Evolutionary conservation across 2,113 vertebrate species (phyloP), one percentile per base, ranked within the genome.

Genomic region (Albula glossodonta): DNA sequence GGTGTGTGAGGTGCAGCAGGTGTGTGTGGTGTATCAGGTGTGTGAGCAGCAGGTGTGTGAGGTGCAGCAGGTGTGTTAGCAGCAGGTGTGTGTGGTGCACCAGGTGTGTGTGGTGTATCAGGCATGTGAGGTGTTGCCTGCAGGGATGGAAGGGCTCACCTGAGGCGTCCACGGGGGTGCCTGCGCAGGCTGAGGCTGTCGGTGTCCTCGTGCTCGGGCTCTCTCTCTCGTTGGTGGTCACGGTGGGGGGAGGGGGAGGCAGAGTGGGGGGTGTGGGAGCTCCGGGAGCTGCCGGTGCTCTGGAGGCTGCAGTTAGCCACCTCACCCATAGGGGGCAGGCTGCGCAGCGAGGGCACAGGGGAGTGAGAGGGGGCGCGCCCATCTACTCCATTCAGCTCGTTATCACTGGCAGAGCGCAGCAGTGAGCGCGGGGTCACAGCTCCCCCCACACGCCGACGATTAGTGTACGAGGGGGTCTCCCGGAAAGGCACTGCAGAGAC

Each of bases 401-500:
- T 98, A 94, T 99, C 98, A 2, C 98, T 98, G 87, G 97, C 97
- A 0, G 97, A 98, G 91, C 98, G 97, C 89, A 98, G 97, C 86
- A 99, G 93, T 22, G 97, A 91, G 19, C 97, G 97, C 0, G 98
- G 97, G 22, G 96, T 96, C 92, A 98, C 92, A 85, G 96, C 88
- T 0, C 95, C 96, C 0, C 94, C 88, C n/a, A 25, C 70, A 57
- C 97, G 96, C 53, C 97, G 93, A 83, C 97, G 95, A 93, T 96
- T 98, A 2, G 97, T 96, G 90, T 98, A 99, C 92, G 97, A 98
- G 86, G 98, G 98, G 4, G 97, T 98, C 89, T 99, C 98, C 93
- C 98, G 95, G 95, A 99, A 99, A 96, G 98, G 98, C 94, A 99
- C 98, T 99, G 93, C 79, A 78, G 86, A 82, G 78, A 51, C 57